Percentiles rank a stretch among this genome's conserved stretches.
phyloP scores from a whole-genome alignment of 2,113 vertebrate species.

The Pseudorectes ferrugineus region DNA sequence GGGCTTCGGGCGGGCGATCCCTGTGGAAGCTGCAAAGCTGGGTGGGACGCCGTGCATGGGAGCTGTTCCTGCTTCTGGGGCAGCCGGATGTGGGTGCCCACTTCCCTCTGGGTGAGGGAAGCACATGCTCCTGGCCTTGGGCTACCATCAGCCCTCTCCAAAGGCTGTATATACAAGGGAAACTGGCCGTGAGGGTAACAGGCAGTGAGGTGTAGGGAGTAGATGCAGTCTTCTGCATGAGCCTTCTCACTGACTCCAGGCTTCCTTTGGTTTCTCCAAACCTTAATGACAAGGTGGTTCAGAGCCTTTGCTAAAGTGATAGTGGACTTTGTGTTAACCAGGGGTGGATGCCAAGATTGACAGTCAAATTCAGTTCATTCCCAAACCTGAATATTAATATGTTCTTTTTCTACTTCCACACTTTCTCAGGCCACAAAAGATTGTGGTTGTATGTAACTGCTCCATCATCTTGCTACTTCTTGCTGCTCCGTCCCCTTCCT shows the following conservation, averaged over 20 bases:
- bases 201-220: rapidly evolving
- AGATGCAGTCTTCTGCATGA: background rate
- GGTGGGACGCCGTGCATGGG: rapidly evolving
- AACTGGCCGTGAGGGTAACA: background rate
- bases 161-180: background rate
- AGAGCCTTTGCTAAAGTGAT: background rate
- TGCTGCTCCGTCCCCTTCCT: background rate
- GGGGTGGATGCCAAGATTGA: background rate
- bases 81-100: background rate
- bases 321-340: background rate
- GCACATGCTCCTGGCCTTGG: background rate
- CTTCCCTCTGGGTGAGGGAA: background rate
- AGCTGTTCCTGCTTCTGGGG: background rate
- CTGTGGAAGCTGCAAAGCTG: background rate
- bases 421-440: background rate
- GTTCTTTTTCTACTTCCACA: background rate
- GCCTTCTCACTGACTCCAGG: background rate
- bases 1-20: rapidly evolving
- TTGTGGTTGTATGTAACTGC: background rate
- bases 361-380: background rate
- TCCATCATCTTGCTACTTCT: background rate
- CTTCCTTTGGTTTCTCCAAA: background rate
- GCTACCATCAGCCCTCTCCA: background rate
- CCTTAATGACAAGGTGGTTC: background rate
- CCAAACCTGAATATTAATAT: background rate